Evolutionary conservation across 2,113 vertebrate species (phyloP).

Genomic region (Pluvialis apricaria): DNA sequence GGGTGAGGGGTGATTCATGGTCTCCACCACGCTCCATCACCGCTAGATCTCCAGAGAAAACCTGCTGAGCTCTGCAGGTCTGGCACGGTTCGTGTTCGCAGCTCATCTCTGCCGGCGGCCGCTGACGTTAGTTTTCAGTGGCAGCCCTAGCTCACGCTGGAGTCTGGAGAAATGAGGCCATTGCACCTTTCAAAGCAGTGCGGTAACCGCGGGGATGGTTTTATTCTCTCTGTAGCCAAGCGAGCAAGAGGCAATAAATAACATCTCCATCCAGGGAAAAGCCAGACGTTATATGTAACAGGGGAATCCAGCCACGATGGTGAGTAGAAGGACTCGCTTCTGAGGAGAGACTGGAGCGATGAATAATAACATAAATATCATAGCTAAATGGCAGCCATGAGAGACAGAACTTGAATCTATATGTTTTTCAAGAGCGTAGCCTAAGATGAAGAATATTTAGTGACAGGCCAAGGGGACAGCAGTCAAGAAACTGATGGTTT

Average conservation of each 20-base stretch:
- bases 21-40: neutral
- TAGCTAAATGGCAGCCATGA: neutral
- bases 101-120: neutral
- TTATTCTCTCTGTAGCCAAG: neutral
- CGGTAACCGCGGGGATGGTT: neutral
- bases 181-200: neutral
- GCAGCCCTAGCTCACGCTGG: neutral
- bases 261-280: neutral
- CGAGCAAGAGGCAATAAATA: conserved; percentile 10
- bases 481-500: neutral
- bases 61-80: neutral
- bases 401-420: neutral
- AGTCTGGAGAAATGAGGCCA: neutral
- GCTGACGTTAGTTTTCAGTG: neutral
- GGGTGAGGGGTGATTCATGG: neutral
- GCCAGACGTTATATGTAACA: neutral
- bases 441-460: conserved; percentile 2
- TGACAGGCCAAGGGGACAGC: neutral
- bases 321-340: neutral
- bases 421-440: neutral
- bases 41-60: neutral
- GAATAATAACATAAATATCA: conserved; percentile 7
- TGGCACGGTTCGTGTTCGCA: neutral
- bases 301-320: neutral
- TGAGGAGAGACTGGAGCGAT: neutral